Conservation (phyloP, 37 sponge, comb jelly and placozoan genomes). For the Eunapius fragilis region DNA sequence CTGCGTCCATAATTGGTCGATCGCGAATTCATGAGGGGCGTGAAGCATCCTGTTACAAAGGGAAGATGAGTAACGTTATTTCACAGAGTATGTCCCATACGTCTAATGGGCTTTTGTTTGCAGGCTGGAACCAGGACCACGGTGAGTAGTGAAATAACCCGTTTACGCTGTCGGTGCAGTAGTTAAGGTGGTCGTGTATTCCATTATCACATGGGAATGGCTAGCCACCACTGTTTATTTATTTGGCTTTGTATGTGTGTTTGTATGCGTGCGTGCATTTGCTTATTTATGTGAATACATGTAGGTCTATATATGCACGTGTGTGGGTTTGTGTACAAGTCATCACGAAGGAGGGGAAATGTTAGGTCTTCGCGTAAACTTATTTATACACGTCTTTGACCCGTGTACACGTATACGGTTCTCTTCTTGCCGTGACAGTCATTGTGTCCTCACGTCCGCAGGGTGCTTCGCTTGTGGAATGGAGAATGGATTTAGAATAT, state of each 20-base stretch:
- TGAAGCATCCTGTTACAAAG: no score
- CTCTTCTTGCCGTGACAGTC: background rate
- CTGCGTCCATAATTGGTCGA: no score
- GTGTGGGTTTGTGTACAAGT: background rate
- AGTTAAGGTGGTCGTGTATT: no score
- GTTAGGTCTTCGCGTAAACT: no score
- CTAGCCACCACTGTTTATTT: no score
- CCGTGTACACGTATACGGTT: background rate
- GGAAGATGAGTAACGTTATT: conserved; percentile 66
- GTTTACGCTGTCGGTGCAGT: no score
- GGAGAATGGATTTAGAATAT: conserved; percentile 97
- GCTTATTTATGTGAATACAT: background rate
- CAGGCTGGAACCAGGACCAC: conserved; percentile 92
- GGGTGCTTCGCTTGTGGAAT: conserved; percentile 97
- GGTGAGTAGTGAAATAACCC: no score
- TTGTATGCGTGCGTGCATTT: no score
- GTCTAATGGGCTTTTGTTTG: conserved; percentile 80
- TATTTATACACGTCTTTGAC: background rate
- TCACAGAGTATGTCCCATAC: conserved; percentile 58
- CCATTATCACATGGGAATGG: no score
- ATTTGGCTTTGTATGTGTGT: no score
- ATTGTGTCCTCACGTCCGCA: background rate
- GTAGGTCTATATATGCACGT: background rate
- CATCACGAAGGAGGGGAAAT: no score
- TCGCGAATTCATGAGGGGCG: no score